Evolutionary conservation across 2,797 vertebrate species (phyloP).

Genomic region (Scolopax rusticola): DNA sequence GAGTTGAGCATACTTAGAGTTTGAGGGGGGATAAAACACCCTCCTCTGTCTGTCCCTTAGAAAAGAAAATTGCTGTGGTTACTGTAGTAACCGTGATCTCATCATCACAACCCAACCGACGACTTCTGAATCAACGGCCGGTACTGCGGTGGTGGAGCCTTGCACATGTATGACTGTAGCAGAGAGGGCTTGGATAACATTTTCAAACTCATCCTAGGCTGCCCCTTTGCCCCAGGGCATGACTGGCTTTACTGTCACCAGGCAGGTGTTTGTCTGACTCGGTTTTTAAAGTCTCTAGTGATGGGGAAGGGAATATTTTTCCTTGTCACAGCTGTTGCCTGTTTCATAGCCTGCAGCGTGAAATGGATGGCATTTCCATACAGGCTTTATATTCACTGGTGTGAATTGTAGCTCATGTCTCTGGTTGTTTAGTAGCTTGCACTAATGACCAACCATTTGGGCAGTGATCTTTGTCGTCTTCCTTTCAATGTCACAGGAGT

Average conservation of each 20-base stretch:
- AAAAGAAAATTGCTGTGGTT: neutral
- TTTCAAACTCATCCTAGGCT: neutral
- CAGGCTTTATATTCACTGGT: neutral
- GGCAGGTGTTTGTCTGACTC: neutral
- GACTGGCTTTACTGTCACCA: neutral
- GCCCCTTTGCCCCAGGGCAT: neutral
- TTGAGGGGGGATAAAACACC: neutral
- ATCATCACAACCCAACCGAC: neutral
- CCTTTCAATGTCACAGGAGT: neutral
- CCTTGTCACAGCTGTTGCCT: slow-evolving; percentile 1
- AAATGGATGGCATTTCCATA: slow-evolving; percentile 12
- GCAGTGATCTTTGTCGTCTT: neutral
- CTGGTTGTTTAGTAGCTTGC: neutral
- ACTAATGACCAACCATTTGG: neutral
- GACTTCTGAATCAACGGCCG: neutral
- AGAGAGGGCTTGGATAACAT: neutral
- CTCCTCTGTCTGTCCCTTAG: neutral
- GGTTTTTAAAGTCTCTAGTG: neutral
- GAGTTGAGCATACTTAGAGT: neutral
- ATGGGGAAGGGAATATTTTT: neutral
- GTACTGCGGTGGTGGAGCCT: neutral
- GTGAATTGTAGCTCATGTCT: neutral
- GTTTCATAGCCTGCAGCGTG: neutral
- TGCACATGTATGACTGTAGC: neutral
- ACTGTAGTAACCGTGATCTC: slow-evolving; percentile 13